phyloP scores from a whole-genome alignment of 2,888 invertebrate species.

The Mythimna impura region DNA sequence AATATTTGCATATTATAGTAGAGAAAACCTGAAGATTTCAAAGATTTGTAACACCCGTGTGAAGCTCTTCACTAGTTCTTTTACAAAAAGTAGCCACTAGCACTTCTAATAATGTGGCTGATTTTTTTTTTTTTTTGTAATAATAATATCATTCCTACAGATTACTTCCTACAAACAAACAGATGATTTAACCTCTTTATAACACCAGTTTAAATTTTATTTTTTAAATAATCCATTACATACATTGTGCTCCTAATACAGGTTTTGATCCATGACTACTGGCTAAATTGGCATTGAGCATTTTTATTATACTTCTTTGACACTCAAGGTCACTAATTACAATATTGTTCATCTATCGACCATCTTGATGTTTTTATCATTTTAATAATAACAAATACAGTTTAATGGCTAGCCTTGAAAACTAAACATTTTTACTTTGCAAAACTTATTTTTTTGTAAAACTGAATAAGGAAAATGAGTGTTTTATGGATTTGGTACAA shows the following conservation, averaged over 20 bases:
- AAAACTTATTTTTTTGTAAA: slow-evolving; percentile 12
- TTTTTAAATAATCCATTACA: slow-evolving; percentile 21
- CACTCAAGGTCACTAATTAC: slow-evolving; percentile 35
- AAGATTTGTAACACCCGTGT: no score
- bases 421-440: slow-evolving; percentile 13
- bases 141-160: no score
- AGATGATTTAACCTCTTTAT: neutral
- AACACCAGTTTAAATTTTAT: neutral
- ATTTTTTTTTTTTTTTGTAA: no score
- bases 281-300: slow-evolving; percentile 44
- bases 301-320: slow-evolving; percentile 39
- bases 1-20: no score
- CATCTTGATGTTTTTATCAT: slow-evolving; percentile 31
- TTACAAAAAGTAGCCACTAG: no score
- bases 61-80: no score
- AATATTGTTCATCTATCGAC: slow-evolving; percentile 38
- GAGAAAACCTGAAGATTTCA: no score
- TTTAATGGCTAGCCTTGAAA: slow-evolving; percentile 39
- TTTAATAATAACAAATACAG: slow-evolving; percentile 19
- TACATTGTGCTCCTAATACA: slow-evolving; percentile 26
- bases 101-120: no score
- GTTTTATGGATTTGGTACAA: slow-evolving; percentile 2
- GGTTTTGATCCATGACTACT: slow-evolving; percentile 19
- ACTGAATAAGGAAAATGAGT: slow-evolving; percentile 40
- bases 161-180: neutral